phyloP scores from a whole-genome alignment of 2,888 invertebrate species.

The Operophtera brumata region DNA sequence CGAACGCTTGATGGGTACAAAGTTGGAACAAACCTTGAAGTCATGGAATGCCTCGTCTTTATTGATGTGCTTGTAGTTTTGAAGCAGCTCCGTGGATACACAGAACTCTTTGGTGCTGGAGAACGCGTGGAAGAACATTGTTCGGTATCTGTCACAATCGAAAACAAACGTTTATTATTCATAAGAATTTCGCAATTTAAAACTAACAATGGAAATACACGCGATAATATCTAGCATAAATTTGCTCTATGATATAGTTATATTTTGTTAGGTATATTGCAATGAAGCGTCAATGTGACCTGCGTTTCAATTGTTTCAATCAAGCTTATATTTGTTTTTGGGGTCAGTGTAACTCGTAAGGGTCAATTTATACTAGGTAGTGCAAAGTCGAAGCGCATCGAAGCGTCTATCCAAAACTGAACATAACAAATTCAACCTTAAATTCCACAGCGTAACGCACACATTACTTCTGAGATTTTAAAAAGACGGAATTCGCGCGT shows the following conservation, averaged over 20 bases:
- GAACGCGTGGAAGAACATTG: slow-evolving; percentile 90
- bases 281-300: not conserved
- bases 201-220: slow-evolving; percentile 17
- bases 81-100: slow-evolving; percentile 86
- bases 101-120: slow-evolving; percentile 90
- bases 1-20: slow-evolving; percentile 7
- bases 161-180: slow-evolving; percentile 5
- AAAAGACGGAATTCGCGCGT: no score
- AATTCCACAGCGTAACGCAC: no score
- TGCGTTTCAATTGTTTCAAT: not conserved
- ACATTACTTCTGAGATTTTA: no score
- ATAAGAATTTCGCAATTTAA: slow-evolving; percentile 24
- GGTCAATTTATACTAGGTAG: no score
- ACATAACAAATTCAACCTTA: no score
- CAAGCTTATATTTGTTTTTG: not conserved
- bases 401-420: no score
- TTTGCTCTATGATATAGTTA: not conserved
- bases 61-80: slow-evolving; percentile 86
- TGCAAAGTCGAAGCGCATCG: no score
- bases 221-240: slow-evolving; percentile 10
- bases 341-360: slow-evolving; percentile 1
- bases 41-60: slow-evolving; percentile 84
- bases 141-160: slow-evolving; percentile 77
- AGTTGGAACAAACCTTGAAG: slow-evolving; percentile 80
- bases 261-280: not conserved